These are phyloP conservation scores for Rhopalosiphum maidis DNA, from an alignment of 1,140 invertebrate genomes.

Conservation along the genomic window DNA sequence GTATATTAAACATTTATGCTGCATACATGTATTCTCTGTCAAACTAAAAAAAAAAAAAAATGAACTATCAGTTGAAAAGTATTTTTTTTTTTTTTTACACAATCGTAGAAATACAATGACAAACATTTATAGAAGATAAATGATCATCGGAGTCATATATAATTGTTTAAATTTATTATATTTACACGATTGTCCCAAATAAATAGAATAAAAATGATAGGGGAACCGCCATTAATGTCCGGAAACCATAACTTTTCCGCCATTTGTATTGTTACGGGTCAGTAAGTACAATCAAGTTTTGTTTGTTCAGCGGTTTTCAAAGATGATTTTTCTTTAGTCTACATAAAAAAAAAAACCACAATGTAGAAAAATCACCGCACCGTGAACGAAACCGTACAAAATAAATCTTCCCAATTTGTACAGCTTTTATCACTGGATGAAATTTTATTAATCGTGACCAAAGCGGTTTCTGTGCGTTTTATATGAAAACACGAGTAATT, in stretches of 20 bases:
- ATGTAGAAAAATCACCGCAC: slow-evolving; percentile 46
- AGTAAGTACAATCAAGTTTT: slow-evolving; percentile 56
- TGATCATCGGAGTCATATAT: slow-evolving; percentile 2
- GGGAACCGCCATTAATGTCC: slow-evolving; percentile 44
- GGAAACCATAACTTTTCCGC: slow-evolving; percentile 57
- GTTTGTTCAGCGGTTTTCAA: slow-evolving; percentile 50
- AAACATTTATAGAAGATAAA: neutral
- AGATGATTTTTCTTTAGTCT: slow-evolving; percentile 51
- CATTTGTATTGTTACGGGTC: slow-evolving; percentile 50
- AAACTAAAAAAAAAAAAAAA: neutral
- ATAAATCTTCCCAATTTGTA: slow-evolving; percentile 52
- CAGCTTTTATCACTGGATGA: slow-evolving; percentile 5
- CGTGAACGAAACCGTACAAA: slow-evolving; percentile 54
- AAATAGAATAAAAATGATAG: slow-evolving; percentile 44
- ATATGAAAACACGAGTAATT: neutral
- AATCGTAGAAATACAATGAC: neutral
- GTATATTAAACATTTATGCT: neutral
- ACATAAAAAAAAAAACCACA: neutral
- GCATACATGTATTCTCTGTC: neutral
- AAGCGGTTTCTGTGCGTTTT: neutral
- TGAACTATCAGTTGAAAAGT: neutral
- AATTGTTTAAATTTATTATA: slow-evolving; percentile 42
- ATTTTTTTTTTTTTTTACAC: neutral
- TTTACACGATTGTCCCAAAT: slow-evolving; percentile 2
- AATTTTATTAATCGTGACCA: slow-evolving; percentile 27